Evolutionary conservation across 2,888 invertebrate species (phyloP).

Genomic region (Chrysodeixis includens): DNA sequence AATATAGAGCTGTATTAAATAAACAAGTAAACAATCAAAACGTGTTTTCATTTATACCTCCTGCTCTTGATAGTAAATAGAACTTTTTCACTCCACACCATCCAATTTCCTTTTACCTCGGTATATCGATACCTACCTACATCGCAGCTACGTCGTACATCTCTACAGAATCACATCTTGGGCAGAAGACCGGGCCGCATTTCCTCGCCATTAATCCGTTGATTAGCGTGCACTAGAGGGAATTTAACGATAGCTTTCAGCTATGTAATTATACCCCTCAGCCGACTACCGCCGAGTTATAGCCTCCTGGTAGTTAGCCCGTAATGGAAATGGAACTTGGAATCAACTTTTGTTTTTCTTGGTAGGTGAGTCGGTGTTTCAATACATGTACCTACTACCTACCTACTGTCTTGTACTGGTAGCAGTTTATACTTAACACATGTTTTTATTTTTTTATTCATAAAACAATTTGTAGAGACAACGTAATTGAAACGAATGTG

Average conservation of each 20-base stretch:
- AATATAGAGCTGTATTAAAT: slow-evolving; percentile 8
- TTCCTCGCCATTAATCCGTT: slow-evolving; percentile 74
- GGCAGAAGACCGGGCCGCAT: slow-evolving; percentile 59
- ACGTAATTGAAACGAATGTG: not conserved
- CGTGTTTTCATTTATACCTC: slow-evolving; percentile 13
- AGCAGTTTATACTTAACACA: too few relatives aligned
- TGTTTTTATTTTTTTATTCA: not conserved
- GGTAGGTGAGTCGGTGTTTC: slow-evolving; percentile 1
- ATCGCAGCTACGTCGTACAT: not conserved
- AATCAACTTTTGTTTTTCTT: slow-evolving; percentile 53
- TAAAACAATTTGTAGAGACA: not conserved
- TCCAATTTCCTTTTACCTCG: not conserved
- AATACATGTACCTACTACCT: not conserved
- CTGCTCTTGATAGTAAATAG: slow-evolving; percentile 7
- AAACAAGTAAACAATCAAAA: slow-evolving; percentile 7
- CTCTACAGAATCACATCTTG: slow-evolving; percentile 33
- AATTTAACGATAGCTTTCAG: slow-evolving; percentile 80
- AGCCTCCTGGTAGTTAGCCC: slow-evolving; percentile 64
- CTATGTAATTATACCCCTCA: slow-evolving; percentile 77
- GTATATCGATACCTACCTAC: not conserved
- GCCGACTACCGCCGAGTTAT: slow-evolving; percentile 66
- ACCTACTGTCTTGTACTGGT: too few relatives aligned
- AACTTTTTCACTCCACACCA: not conserved
- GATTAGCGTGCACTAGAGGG: slow-evolving; percentile 77
- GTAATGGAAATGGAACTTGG: slow-evolving; percentile 71